Evolutionary conservation across 2,888 invertebrate genomes (phyloP), one percentile per base, ranked within the genome.

Genomic region (Polylopha cassiicola): DNA sequence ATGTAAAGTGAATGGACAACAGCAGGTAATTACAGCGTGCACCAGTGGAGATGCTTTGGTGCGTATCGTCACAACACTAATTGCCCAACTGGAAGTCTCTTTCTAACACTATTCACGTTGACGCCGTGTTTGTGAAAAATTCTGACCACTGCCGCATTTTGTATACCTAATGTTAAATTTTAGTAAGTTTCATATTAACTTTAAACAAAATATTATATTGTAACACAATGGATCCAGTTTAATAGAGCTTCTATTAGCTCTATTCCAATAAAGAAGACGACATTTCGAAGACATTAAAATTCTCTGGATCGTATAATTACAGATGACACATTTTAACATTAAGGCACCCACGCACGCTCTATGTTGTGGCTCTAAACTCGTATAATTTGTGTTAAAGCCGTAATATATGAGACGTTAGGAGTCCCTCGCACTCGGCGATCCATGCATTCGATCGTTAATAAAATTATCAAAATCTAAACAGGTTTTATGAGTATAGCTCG

Each of bases 381-480:
- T 85, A 84, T 84, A 84, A 85, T 82, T 85, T 84, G 85, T 85
- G 84, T 80, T 84, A 84, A 85, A 78, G 79, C 82, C 50, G 72
- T 85, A 84, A 85, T 82, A 85, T 85, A 85, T 82, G 84, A 74
- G 74, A 74, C 66, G 78, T 75, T 70, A 68, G 76, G 73, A 70
- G 69, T 68, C 71, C 61, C 77, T 76, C 72, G 71, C 68, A 66
- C 64, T 68, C 71, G 65, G 65, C 64, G 76, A 69, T 72, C 73
- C 78, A 64, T 76, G 72, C 74, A 73, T 78, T 74, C 68, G 80
- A 73, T 78, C 80, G 79, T 84, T 84, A 84, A 82, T 85, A 85
- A 85, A 85, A 85, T 85, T 81, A 85, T 85, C 84, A 85, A 85
- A 82, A 81, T 78, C 80, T 72, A 82, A 85, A 84, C 84, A 69